Conservation (phyloP, 2,113 vertebrate species). For the Engystomops pustulosus region DNA sequence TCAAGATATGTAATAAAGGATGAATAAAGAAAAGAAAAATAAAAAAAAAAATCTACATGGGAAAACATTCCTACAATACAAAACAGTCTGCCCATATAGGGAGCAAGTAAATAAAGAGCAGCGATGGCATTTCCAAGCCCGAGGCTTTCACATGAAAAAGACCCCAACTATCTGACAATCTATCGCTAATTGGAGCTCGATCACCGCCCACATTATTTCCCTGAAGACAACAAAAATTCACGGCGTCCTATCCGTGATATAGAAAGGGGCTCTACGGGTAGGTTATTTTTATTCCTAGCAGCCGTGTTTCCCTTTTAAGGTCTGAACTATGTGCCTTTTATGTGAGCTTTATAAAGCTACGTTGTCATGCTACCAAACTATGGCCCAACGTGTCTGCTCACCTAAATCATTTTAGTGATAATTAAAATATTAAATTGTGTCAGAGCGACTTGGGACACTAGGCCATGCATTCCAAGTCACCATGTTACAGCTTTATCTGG, state of each 20-base stretch:
- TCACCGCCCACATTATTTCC: slow-evolving; percentile 6
- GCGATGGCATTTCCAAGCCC: neutral
- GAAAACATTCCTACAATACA: neutral
- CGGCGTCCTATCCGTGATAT: neutral
- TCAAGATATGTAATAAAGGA: neutral
- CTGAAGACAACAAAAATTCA: slow-evolving; percentile 32
- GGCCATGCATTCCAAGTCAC: too few relatives aligned
- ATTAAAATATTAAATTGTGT: too few relatives aligned
- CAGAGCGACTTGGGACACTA: too few relatives aligned
- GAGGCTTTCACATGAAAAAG: neutral
- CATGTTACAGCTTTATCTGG: too few relatives aligned
- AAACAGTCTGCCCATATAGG: neutral
- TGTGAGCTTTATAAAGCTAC: slow-evolving; percentile 9
- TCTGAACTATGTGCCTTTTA: slow-evolving; percentile 24
- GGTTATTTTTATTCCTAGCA: slow-evolving; percentile 43
- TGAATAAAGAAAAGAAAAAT: too few relatives aligned
- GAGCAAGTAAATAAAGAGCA: neutral
- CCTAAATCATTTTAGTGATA: too few relatives aligned
- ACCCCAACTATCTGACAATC: neutral
- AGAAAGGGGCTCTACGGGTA: slow-evolving; percentile 3
- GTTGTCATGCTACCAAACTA: neutral
- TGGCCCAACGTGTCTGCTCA: neutral
- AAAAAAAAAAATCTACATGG: too few relatives aligned
- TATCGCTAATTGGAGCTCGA: neutral
- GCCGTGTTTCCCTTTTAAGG: slow-evolving; percentile 41